Conservation (phyloP, 2,888 invertebrate genomes). For the Andrena haemorrhoa region DNA sequence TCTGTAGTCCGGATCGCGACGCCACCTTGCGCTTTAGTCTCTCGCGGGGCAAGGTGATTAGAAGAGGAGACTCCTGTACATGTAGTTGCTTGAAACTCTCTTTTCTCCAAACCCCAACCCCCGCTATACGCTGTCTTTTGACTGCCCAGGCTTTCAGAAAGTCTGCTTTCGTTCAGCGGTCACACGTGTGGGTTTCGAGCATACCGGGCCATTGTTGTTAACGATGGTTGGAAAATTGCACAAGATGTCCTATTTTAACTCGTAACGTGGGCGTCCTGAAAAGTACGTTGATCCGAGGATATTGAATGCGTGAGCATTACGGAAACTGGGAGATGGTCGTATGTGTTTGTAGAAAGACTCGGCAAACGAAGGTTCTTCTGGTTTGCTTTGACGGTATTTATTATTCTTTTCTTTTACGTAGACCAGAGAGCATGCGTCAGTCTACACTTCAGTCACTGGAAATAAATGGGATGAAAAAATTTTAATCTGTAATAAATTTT, state of each 20-base stretch:
- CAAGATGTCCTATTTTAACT: slow-evolving; percentile 10
- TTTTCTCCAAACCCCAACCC: background rate
- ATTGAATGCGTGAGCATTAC: background rate
- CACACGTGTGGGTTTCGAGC: slow-evolving; percentile 34
- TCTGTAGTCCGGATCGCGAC: slow-evolving; percentile 37
- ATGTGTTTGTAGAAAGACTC: background rate
- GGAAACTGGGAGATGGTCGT: background rate
- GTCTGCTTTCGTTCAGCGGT: slow-evolving; percentile 26
- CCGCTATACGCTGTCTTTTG: slow-evolving; percentile 28
- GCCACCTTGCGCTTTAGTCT: slow-evolving; percentile 46
- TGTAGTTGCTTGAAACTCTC: slow-evolving; percentile 35
- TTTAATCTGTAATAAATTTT: too few relatives aligned
- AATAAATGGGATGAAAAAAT: too few relatives aligned
- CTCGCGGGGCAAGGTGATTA: slow-evolving; percentile 43
- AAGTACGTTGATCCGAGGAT: background rate
- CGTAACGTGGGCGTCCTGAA: background rate
- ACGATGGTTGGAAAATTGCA: slow-evolving; percentile 23
- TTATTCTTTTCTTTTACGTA: too few relatives aligned
- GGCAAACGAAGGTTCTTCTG: background rate
- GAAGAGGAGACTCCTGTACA: slow-evolving; percentile 28
- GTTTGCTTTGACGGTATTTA: too few relatives aligned
- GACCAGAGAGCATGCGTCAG: too few relatives aligned
- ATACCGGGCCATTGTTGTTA: slow-evolving; percentile 40
- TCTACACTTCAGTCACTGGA: too few relatives aligned
- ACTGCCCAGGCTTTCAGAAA: slow-evolving; percentile 30